These are phyloP conservation scores for Flexamia atlantica DNA, from an alignment of 2,888 invertebrate genomes.

Conservation along the genomic window DNA sequence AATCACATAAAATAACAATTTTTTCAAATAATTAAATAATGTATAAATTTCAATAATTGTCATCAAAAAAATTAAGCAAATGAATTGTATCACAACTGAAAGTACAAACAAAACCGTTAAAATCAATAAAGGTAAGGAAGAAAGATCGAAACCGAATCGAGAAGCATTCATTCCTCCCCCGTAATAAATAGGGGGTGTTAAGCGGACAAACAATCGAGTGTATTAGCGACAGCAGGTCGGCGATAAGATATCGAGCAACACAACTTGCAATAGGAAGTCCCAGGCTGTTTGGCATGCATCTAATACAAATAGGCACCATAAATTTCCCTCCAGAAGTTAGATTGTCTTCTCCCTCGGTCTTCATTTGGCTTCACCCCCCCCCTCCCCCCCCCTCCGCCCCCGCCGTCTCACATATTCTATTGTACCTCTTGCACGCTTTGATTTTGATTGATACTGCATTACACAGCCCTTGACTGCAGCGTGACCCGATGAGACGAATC, in stretches of 20 bases:
- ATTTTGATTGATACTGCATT: slow-evolving; percentile 44
- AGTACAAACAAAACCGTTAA: no score
- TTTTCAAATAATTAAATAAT: no score
- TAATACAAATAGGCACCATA: slow-evolving; percentile 62
- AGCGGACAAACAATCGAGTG: slow-evolving; percentile 24
- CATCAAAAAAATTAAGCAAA: no score
- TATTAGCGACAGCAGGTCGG: background rate
- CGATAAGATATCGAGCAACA: background rate
- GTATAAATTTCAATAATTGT: no score
- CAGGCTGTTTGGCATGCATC: slow-evolving; percentile 60
- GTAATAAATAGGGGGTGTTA: slow-evolving; percentile 40
- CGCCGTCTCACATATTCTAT: slow-evolving; percentile 21
- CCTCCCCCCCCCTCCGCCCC: background rate
- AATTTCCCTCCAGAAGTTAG: slow-evolving; percentile 60
- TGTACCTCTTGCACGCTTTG: slow-evolving; percentile 28
- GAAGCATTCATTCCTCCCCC: background rate
- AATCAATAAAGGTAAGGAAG: no score
- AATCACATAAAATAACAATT: no score
- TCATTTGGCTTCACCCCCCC: slow-evolving; percentile 12
- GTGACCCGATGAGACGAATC: slow-evolving; percentile 8
- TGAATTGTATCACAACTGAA: no score
- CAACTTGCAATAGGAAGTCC: slow-evolving; percentile 46
- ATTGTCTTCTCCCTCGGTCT: slow-evolving; percentile 59
- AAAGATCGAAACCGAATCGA: background rate
- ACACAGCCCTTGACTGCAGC: slow-evolving; percentile 7